These are phyloP conservation scores for Falcaria lacertinaria DNA, from an alignment of 2,888 invertebrate genomes.

Conservation along the genomic window DNA sequence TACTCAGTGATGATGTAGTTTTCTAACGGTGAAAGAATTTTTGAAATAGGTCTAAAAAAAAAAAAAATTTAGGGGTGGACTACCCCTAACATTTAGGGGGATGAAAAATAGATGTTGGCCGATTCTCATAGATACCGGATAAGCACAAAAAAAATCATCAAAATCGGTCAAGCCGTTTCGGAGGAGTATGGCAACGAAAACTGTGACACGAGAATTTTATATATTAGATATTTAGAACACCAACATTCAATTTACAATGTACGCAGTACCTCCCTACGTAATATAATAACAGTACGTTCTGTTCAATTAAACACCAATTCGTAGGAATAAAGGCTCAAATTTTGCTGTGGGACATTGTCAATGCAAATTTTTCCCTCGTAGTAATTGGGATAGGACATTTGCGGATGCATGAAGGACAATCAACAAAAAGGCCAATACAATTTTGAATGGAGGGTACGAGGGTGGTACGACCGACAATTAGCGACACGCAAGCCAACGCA, in stretches of 20 bases:
- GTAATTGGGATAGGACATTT: slow-evolving; percentile 12
- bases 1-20: no score
- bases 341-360: not conserved
- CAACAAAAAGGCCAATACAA: slow-evolving; percentile 27
- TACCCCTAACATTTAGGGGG: no score
- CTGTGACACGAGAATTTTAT: no score
- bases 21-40: no score
- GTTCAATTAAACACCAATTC: slow-evolving; percentile 2
- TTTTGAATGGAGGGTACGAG: slow-evolving; percentile 21
- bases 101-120: no score
- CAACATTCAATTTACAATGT: not conserved
- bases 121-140: no score
- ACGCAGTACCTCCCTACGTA: not conserved
- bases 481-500: slow-evolving; percentile 32
- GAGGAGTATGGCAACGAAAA: no score
- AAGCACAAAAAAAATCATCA: no score
- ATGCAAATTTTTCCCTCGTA: slow-evolving; percentile 2
- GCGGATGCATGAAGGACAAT: slow-evolving; percentile 3
- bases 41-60: no score
- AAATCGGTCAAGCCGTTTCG: no score
- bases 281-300: not conserved
- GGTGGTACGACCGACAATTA: slow-evolving; percentile 32
- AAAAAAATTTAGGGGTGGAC: no score
- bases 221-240: no score
- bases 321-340: not conserved